These are phyloP conservation scores for Scylla paramamosain DNA, from an alignment of 1,140 invertebrate species.

Conservation along the genomic window DNA sequence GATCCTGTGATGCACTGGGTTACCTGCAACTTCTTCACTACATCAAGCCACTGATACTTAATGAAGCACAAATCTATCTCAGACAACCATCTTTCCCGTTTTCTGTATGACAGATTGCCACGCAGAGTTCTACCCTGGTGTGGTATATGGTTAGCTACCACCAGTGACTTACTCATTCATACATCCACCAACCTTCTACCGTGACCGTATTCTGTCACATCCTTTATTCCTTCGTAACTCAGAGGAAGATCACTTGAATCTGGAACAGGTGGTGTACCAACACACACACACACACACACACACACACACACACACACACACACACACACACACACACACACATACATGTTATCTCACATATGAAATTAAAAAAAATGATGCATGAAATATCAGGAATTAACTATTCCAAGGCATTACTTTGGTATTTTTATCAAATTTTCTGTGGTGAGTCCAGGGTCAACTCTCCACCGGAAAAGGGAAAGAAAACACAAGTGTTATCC, in stretches of 20 bases:
- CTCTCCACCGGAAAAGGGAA: too few relatives aligned
- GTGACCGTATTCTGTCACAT: constrained; percentile 7
- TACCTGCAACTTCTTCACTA: constrained; percentile 40
- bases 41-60: neutral
- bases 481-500: too few relatives aligned
- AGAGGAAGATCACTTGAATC: neutral
- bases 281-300: too few relatives aligned
- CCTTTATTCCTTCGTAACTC: constrained; percentile 18
- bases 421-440: too few relatives aligned
- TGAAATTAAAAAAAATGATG: too few relatives aligned
- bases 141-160: constrained; percentile 45
- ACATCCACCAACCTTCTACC: constrained; percentile 38
- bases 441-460: too few relatives aligned
- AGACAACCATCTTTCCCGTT: constrained; percentile 5
- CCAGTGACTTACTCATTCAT: constrained; percentile 25
- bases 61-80: constrained; percentile 44
- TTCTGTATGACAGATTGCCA: constrained; percentile 31
- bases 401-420: too few relatives aligned
- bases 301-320: too few relatives aligned
- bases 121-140: neutral
- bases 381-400: too few relatives aligned
- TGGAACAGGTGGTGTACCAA: neutral
- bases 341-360: too few relatives aligned
- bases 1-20: constrained; percentile 32
- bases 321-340: too few relatives aligned